Evolutionary conservation across 2,797 vertebrate species (phyloP).

Genomic region (Myiotriccus ornatus): DNA sequence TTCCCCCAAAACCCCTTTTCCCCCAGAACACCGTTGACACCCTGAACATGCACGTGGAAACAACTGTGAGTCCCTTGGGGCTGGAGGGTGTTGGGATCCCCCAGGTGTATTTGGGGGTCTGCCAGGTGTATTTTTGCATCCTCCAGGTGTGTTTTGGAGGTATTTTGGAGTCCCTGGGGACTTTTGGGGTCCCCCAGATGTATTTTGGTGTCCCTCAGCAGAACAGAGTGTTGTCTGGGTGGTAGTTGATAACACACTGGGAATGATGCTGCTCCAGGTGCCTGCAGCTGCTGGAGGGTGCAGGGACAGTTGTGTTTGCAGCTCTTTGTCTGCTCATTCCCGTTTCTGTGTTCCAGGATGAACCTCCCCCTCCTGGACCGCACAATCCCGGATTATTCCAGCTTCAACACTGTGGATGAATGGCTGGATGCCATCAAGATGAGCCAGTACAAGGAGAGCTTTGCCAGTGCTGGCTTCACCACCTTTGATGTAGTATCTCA

Average conservation of each 20-base stretch:
- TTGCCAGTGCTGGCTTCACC: slow-evolving; percentile 88
- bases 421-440: slow-evolving; percentile 99
- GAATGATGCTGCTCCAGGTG: background rate
- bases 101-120: too few relatives aligned
- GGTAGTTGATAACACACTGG: fast-evolving
- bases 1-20: too few relatives aligned
- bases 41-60: too few relatives aligned
- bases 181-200: too few relatives aligned
- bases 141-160: too few relatives aligned
- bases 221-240: background rate
- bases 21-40: too few relatives aligned
- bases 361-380: slow-evolving; percentile 96
- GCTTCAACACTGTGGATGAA: slow-evolving; percentile 96
- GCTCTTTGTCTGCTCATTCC: slow-evolving; percentile 1
- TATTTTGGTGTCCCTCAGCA: background rate
- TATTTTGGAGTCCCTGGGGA: too few relatives aligned
- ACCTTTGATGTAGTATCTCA: slow-evolving; percentile 96
- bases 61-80: too few relatives aligned
- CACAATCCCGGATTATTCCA: slow-evolving; percentile 95
- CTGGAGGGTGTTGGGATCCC: too few relatives aligned
- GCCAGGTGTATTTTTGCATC: too few relatives aligned
- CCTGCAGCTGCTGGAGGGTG: background rate
- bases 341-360: slow-evolving; percentile 78
- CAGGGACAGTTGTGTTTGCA: background rate
- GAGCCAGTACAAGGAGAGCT: slow-evolving; percentile 99